Conservation (phyloP, 1,140 invertebrate species). For the Phocides pigmalion region DNA sequence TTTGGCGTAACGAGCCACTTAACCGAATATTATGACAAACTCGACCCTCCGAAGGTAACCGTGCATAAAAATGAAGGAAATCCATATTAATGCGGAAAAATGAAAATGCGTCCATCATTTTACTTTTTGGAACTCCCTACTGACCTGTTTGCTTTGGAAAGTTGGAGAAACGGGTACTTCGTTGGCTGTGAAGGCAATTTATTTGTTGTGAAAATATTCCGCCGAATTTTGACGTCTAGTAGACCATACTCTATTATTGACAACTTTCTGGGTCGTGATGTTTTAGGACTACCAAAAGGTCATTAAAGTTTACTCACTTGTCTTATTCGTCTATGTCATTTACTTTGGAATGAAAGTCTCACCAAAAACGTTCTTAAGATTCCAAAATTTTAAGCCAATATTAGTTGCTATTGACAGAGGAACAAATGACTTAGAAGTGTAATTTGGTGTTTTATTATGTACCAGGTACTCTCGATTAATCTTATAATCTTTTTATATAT, state of each 20-base stretch:
- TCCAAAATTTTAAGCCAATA: too few relatives aligned
- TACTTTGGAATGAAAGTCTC: too few relatives aligned
- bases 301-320: conserved; percentile 9
- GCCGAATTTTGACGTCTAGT: neutral
- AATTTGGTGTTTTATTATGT: too few relatives aligned
- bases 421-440: too few relatives aligned
- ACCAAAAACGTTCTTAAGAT: too few relatives aligned
- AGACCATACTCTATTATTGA: neutral
- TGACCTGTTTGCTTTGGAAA: conserved; percentile 4
- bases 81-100: conserved; percentile 33
- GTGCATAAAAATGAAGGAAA: conserved; percentile 48
- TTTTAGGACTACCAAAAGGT: conserved; percentile 10
- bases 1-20: conserved; percentile 51
- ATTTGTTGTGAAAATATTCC: conserved; percentile 1
- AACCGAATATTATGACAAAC: conserved; percentile 47
- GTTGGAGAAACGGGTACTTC: neutral
- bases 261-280: neutral
- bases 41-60: conserved; percentile 39
- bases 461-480: too few relatives aligned
- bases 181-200: neutral
- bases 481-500: too few relatives aligned
- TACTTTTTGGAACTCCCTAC: neutral
- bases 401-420: too few relatives aligned
- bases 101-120: conserved; percentile 29
- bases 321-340: too few relatives aligned